Evolutionary conservation across 2,113 vertebrate genomes (phyloP).

Genomic region (Rhinolophus sinicus): DNA sequence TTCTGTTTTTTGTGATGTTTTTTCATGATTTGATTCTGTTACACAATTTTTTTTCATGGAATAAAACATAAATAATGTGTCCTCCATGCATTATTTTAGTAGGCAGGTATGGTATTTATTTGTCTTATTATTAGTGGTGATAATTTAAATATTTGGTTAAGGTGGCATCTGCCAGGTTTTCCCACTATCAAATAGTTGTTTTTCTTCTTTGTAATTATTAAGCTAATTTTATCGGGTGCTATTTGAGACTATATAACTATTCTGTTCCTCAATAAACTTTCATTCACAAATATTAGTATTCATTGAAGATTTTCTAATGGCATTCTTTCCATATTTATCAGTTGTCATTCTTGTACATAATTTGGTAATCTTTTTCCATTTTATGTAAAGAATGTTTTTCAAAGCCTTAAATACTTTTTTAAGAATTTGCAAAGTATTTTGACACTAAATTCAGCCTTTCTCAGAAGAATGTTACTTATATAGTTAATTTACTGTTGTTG

Average conservation of each 20-base stretch:
- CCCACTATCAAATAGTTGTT: neutral
- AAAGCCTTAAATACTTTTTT: neutral
- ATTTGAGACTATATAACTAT: neutral
- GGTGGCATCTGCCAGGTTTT: neutral
- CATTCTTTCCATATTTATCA: neutral
- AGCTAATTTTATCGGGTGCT: neutral
- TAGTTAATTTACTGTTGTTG: neutral
- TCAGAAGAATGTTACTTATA: neutral
- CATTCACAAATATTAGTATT: neutral
- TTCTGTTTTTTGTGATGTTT: neutral
- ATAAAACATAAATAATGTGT: neutral
- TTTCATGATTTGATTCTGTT: neutral
- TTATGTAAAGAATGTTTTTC: neutral
- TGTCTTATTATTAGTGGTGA: neutral
- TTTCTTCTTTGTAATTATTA: neutral
- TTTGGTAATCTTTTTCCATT: neutral
- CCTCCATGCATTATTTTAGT: neutral
- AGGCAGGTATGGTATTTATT: neutral
- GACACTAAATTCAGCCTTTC: neutral
- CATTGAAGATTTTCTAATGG: neutral
- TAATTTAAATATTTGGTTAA: neutral
- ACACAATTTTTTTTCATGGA: neutral
- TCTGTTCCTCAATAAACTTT: neutral
- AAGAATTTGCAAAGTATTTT: slow-evolving; percentile 1
- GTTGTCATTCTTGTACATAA: neutral